Conservation (phyloP, 2,113 vertebrate species). For the Hemiscyllium ocellatum region DNA sequence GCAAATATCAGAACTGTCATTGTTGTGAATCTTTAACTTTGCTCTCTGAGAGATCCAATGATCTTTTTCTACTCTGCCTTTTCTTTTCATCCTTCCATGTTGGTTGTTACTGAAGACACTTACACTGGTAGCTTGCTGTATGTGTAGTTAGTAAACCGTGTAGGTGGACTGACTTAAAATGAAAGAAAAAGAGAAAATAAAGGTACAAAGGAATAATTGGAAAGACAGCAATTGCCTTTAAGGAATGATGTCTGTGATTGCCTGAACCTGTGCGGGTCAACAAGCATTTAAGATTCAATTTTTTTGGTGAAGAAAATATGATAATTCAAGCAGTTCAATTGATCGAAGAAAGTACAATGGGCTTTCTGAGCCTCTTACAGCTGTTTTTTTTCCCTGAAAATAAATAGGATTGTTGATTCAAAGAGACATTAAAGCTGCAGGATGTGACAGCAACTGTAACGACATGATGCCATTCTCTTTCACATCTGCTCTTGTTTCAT, state of each 20-base stretch:
- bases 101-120: background rate
- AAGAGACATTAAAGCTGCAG: conserved; percentile 26
- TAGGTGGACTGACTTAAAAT: background rate
- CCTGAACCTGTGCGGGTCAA: background rate
- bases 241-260: conserved; percentile 1
- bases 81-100: background rate
- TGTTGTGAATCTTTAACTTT: background rate
- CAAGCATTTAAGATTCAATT: conserved; percentile 24
- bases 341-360: conserved; percentile 16
- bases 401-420: conserved; percentile 27
- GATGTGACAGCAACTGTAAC: conserved; percentile 16
- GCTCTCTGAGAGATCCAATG: background rate
- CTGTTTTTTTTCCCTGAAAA: background rate
- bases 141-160: background rate
- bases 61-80: conserved; percentile 12
- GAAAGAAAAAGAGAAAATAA: background rate
- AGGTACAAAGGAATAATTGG: background rate
- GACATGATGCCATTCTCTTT: background rate
- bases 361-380: conserved; percentile 18
- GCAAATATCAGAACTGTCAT: background rate
- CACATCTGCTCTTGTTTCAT: conserved; percentile 8
- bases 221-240: background rate
- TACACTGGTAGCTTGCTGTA: background rate
- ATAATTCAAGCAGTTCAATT: conserved; percentile 30
- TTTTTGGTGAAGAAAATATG: conserved; percentile 23